Evolutionary conservation across 2,888 invertebrate genomes (phyloP), one percentile per base, ranked within the genome.

Genomic region (Chaetogeoica ovagalla): DNA sequence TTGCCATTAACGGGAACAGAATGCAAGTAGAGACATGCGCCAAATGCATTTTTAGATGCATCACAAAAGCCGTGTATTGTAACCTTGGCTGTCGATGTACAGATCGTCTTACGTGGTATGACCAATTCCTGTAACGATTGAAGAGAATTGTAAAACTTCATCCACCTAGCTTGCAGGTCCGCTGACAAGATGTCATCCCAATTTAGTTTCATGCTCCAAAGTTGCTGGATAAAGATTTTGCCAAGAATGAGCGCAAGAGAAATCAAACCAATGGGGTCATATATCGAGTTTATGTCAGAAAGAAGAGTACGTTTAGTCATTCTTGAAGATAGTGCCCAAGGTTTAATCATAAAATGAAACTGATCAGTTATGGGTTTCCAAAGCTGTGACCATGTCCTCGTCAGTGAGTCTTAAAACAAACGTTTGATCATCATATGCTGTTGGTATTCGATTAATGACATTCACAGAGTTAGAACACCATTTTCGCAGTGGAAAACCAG

Each of bases 151-250:
- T 55, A 69, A 19, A 59, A 71, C 2, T 19, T 57, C 39, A 15
- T n/a, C 59, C 71, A 71, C 6, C 39, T n/a, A 21, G 59, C 2
- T 71, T 71, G 55, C 11, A 71, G 15, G 21, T 59, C 43, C n/a
- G 8, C 2, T 39, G 39, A 2, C 15, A 59, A 0, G n/a, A 43
- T 57, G 37, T 37, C 59, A 21, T 71, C 59, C 43, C 71, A 71
- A 9, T 17, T 30, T 19, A 59, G 9, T 2, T 71, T 71, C 21
- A 71, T n/a, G 19, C n/a, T n/a, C 71, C 71, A 71, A 15, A 71
- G 17, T 48, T 71, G 71, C 57, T 71, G 59, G 8, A 71, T 59
- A 39, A 71, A 71, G 5, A 71, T 71, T 71, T 71, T 71, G 9
- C 71, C 59, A 6, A 17, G 15, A 1, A 71, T 71, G 8, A 71